phyloP scores from a whole-genome alignment of 1,140 invertebrate species.

The Drosophila jambulina region DNA sequence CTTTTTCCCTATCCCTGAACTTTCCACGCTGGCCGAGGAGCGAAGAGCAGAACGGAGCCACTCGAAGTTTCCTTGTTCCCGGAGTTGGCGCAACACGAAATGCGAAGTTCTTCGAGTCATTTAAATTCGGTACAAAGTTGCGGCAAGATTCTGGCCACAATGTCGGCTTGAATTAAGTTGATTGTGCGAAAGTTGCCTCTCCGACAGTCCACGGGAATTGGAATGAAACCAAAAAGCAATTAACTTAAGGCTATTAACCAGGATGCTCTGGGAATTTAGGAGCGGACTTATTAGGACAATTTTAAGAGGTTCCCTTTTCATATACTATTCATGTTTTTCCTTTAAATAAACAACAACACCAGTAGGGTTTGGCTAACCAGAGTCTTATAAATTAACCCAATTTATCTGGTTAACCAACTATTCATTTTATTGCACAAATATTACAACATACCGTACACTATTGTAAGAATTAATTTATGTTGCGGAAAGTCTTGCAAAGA shows the following conservation, averaged over 20 bases:
- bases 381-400: not conserved
- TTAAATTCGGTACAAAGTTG: constrained; percentile 48
- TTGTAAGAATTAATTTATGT: not conserved
- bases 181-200: constrained; percentile 29
- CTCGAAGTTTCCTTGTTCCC: constrained; percentile 21
- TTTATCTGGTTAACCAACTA: constrained; percentile 13
- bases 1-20: constrained; percentile 10
- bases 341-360: not conserved
- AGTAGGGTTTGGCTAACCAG: not conserved
- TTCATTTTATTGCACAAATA: constrained; percentile 15
- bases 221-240: constrained; percentile 40
- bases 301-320: not conserved
- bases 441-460: not conserved
- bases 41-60: constrained; percentile 1
- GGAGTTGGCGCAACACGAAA: constrained; percentile 37
- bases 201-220: constrained; percentile 5
- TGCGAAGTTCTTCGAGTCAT: constrained; percentile 36
- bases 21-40: constrained; percentile 15
- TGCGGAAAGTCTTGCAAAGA: not conserved
- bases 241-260: constrained; percentile 44
- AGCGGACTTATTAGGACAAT: not conserved
- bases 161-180: constrained; percentile 37
- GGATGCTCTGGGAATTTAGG: constrained; percentile 11
- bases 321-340: not conserved
- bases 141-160: constrained; percentile 18